A percentile compares a stretch with the other conserved stretches of the same genome.
phyloP scores from a whole-genome alignment of 2,888 invertebrate species.

The Acholoe squamosa region DNA sequence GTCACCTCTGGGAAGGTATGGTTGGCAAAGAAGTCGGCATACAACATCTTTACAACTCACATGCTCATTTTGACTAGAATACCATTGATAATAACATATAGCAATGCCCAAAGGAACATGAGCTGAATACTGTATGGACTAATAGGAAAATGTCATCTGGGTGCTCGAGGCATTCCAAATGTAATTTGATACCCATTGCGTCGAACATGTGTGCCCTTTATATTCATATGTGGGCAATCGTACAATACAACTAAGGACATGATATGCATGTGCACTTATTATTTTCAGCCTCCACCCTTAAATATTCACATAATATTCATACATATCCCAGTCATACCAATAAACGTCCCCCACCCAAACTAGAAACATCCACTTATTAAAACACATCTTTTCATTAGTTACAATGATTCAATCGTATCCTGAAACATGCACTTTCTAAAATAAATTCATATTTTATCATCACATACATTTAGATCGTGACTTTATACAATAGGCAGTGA shows the following conservation, averaged over 20 bases:
- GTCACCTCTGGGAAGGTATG: too few species aligned
- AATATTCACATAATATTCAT: neutral
- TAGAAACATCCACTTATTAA: too few species aligned
- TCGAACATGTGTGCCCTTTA: slow-evolving; percentile 39
- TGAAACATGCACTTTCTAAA: too few species aligned
- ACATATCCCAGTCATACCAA: too few species aligned
- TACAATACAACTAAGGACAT: neutral
- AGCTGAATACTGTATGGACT: slow-evolving; percentile 18
- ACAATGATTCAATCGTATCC: too few species aligned
- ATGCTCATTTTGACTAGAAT: neutral
- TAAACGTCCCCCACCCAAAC: too few species aligned
- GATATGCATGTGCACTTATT: slow-evolving; percentile 14
- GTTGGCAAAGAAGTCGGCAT: too few species aligned
- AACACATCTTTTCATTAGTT: too few species aligned
- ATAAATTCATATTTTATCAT: too few species aligned
- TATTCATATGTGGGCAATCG: neutral
- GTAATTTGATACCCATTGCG: slow-evolving; percentile 19
- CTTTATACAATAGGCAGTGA: too few species aligned
- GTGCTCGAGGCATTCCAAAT: neutral
- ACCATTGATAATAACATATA: neutral
- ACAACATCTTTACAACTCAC: slow-evolving; percentile 6
- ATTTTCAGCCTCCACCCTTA: neutral
- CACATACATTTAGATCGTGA: too few species aligned
- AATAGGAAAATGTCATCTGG: neutral
- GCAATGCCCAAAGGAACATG: neutral